phyloP scores from a whole-genome alignment of 2,113 vertebrate species.

The Gymnobelideus leadbeateri region DNA sequence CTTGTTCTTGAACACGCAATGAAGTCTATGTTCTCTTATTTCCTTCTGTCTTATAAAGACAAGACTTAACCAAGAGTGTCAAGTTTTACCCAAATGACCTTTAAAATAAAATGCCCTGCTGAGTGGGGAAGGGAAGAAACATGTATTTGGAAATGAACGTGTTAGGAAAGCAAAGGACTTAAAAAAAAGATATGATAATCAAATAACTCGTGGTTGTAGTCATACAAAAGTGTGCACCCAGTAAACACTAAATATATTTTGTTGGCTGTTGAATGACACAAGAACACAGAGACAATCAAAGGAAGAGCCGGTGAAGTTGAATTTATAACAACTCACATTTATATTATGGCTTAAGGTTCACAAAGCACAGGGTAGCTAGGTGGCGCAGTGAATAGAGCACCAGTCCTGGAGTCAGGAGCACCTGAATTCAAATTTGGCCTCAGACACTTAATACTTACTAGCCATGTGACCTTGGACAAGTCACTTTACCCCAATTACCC shows the following conservation, averaged over 20 bases:
- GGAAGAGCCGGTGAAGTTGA: not conserved
- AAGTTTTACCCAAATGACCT: not conserved
- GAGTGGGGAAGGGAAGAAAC: not conserved
- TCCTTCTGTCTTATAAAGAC: not conserved
- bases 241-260: not conserved
- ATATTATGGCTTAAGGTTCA: not conserved
- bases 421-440: too few species aligned
- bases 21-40: not conserved
- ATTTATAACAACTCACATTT: not conserved
- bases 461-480: too few species aligned
- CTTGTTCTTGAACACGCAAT: not conserved
- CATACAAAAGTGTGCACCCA: not conserved
- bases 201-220: too few species aligned
- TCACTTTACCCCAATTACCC: too few species aligned
- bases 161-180: not conserved
- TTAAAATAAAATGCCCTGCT: not conserved
- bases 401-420: too few species aligned
- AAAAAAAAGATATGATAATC: too few species aligned
- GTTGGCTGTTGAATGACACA: not conserved
- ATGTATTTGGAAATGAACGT: not conserved
- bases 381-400: too few species aligned
- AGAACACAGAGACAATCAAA: not conserved
- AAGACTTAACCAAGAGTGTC: not conserved
- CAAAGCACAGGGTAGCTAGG: not conserved
- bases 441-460: too few species aligned